Base-by-base conservation (phyloP, 2,113 vertebrate species). In the Campylorhamphus procurvoides region DNA sequence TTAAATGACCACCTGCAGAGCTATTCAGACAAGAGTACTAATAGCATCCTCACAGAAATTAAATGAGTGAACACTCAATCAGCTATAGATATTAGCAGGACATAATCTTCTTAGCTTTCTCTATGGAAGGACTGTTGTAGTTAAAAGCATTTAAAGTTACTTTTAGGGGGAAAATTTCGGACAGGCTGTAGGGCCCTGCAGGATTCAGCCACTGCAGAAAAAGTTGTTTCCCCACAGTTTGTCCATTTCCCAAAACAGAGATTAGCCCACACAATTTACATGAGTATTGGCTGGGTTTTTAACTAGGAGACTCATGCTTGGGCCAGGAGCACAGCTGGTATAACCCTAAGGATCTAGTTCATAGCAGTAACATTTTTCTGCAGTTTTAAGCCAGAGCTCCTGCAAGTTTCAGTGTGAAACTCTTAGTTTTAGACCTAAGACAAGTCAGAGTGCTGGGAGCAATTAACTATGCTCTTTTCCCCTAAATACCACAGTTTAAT, bases 251-350 rank as follows among this genome's bases (percentile, higher is more conserved):
- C 85, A 55, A 84, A 87, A 60, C 7, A 49, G 4, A 69, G 74
- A 79, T 69, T 78, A 85, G 25, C 33, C 35, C 56, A 47, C 72
- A 59, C 66, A 79, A 67, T 73, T 95, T 83, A 85, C 23, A 74
- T 64, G 62, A 81, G 56, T 79, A 55, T 71, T 84, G 75, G 60
- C 60, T 87, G 66, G 19, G 24, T 62, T 95, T 95, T 74, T 76
- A 89, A 85, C 79, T 76, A 35, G 87, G 77, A 84, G 37, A 39
- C 15, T 78, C 14, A 7, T 37, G 40, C 23, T 87, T 80, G 40
- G 67, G 67, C 87, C 89, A 95, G 89, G 83, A 87, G n/a, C 77
- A 85, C 74, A 93, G 80, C 81, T 91, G 91, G 77, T 83, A 35
- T 59, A 93, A 80, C 55, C 59, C 18, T 8, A 33, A 90, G 74